Percentiles rank a stretch among this genome's conserved stretches.
These are phyloP conservation scores for Sitodiplosis mosellana DNA, from an alignment of 1,140 invertebrate genomes.

Conservation along the genomic window DNA sequence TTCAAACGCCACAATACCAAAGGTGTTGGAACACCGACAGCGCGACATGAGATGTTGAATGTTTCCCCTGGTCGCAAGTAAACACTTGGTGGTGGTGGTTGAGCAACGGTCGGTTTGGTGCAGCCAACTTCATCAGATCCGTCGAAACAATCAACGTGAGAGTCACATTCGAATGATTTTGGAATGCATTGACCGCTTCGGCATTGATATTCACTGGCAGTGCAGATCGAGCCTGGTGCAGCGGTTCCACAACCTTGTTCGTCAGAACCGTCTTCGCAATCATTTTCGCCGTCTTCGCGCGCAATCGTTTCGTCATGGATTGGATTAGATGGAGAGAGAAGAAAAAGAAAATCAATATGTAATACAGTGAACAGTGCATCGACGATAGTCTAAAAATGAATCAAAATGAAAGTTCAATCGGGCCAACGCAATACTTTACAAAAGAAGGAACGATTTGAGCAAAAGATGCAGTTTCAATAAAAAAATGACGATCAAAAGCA, in stretches of 20 bases:
- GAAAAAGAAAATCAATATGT: no score
- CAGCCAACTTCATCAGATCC: constrained; percentile 83
- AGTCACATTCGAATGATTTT: constrained; percentile 84
- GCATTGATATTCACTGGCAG: constrained; percentile 69
- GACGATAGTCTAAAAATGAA: no score
- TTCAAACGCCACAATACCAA: constrained; percentile 90
- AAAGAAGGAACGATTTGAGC: no score
- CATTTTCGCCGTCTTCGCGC: constrained; percentile 67
- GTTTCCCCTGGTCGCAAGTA: constrained; percentile 47
- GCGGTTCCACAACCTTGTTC: constrained; percentile 42
- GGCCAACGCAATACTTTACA: no score
- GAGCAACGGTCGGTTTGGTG: constrained; percentile 44
- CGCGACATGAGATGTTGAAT: constrained; percentile 65
- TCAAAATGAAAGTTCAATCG: constrained; percentile 19
- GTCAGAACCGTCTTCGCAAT: constrained; percentile 83
- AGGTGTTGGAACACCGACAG: constrained; percentile 75
- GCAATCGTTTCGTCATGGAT: no score
- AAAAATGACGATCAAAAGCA: no score
- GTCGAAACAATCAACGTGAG: constrained; percentile 70
- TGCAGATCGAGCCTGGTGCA: constrained; percentile 47
- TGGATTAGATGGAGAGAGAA: no score
- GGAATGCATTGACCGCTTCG: constrained; percentile 73
- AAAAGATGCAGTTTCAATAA: no score
- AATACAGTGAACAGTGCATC: no score
- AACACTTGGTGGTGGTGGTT: constrained; percentile 49